Evolutionary conservation across 2,113 vertebrate species (phyloP).

Genomic region (Trichechus manatus): DNA sequence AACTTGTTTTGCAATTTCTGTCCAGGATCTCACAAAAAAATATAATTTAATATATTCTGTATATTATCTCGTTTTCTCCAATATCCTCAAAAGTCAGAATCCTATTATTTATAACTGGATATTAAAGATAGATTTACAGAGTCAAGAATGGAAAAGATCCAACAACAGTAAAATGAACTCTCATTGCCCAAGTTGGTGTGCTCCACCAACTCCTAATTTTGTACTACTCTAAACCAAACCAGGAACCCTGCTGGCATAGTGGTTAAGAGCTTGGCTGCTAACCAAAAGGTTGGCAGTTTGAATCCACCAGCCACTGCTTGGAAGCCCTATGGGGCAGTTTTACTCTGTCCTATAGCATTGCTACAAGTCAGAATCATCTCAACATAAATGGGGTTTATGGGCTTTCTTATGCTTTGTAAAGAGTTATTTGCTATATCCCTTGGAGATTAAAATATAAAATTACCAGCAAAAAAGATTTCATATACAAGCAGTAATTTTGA

Average conservation of each 20-base stretch:
- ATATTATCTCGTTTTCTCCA: constrained; percentile 63
- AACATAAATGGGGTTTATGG: background rate
- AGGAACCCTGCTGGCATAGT: background rate
- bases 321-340: background rate
- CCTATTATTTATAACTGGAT: constrained; percentile 71
- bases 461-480: constrained; percentile 52
- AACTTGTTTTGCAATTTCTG: constrained; percentile 66
- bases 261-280: no score
- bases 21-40: constrained; percentile 74
- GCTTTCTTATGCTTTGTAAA: constrained; percentile 50
- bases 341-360: background rate
- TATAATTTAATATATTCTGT: constrained; percentile 77
- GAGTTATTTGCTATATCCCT: constrained; percentile 28
- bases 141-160: background rate
- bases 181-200: background rate
- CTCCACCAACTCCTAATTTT: background rate
- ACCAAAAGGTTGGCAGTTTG: no score
- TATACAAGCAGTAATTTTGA: constrained; percentile 27
- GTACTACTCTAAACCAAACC: background rate
- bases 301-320: background rate
- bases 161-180: background rate
- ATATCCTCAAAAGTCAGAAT: constrained; percentile 70
- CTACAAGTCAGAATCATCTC: background rate
- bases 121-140: constrained; percentile 53
- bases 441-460: constrained; percentile 51